Conservation (phyloP, 2,888 invertebrate genomes). For the Diplazon laetatorius region DNA sequence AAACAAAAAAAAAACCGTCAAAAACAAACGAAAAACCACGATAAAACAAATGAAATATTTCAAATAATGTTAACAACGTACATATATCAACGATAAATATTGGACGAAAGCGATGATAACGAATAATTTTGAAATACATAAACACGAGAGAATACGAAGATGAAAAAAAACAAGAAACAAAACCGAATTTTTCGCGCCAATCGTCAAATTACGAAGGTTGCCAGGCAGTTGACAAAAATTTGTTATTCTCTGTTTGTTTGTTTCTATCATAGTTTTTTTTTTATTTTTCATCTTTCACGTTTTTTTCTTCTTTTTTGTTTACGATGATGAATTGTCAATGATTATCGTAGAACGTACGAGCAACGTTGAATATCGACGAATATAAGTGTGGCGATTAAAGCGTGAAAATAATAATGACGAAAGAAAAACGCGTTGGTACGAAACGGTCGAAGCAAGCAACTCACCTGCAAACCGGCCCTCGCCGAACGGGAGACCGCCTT, state of each 20-base stretch:
- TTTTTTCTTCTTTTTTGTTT: neutral
- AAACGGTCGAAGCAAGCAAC: conserved; percentile 67
- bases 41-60: neutral
- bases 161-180: too few species aligned
- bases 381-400: too few species aligned
- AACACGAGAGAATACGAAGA: too few species aligned
- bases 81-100: too few species aligned
- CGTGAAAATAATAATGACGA: neutral
- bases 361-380: too few species aligned
- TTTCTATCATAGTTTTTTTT: neutral
- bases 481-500: conserved; percentile 99
- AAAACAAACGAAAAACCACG: conserved; percentile 57
- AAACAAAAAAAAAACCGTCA: conserved; percentile 33
- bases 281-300: neutral
- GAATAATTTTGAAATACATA: too few species aligned
- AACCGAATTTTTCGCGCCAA: conserved; percentile 79
- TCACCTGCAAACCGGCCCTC: conserved; percentile 98
- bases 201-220: conserved; percentile 56
- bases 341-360: too few species aligned
- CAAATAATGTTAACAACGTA: neutral
- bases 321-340: too few species aligned
- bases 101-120: too few species aligned
- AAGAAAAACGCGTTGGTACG: neutral
- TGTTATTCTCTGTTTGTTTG: conserved; percentile 10
- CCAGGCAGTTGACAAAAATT: conserved; percentile 9